A percentile compares a stretch with the other conserved stretches of the same genome.
phyloP scores from a whole-genome alignment of 1,140 invertebrate genomes.

The Leguminivora glycinivorella region DNA sequence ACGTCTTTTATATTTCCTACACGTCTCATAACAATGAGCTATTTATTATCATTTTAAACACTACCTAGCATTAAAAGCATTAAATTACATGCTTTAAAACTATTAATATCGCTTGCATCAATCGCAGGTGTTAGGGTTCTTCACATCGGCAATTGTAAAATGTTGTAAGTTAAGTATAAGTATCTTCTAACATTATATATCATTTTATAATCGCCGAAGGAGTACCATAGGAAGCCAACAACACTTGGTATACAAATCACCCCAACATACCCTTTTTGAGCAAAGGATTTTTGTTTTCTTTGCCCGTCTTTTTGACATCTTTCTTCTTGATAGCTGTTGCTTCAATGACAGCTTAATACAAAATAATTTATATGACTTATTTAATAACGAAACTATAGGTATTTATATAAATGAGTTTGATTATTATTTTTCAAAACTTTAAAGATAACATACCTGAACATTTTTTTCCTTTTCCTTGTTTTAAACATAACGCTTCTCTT shows the following conservation, averaged over 20 bases:
- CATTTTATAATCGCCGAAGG: neutral
- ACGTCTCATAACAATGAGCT: neutral
- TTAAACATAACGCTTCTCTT: constrained; percentile 72
- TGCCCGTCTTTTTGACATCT: constrained; percentile 64
- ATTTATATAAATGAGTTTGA: neutral
- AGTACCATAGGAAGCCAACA: neutral
- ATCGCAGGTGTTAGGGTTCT: neutral
- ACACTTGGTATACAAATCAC: constrained; percentile 35
- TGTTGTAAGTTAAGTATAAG: too few species aligned
- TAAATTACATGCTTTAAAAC: neutral
- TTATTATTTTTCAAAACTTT: neutral
- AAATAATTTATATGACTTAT: constrained; percentile 30
- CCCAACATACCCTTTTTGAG: constrained; percentile 73
- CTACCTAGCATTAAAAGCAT: neutral
- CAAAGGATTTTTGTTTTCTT: constrained; percentile 68
- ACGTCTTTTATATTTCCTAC: neutral
- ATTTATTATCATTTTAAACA: neutral
- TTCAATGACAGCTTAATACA: constrained; percentile 54
- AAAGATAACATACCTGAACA: constrained; percentile 57
- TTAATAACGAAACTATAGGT: neutral
- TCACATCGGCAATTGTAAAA: neutral
- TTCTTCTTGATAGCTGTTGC: constrained; percentile 57
- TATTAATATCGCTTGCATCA: neutral
- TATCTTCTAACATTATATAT: neutral
- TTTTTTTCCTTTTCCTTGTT: constrained; percentile 76